phyloP scores from a whole-genome alignment of 1,140 invertebrate species.

The Lasioglossum albipes region DNA sequence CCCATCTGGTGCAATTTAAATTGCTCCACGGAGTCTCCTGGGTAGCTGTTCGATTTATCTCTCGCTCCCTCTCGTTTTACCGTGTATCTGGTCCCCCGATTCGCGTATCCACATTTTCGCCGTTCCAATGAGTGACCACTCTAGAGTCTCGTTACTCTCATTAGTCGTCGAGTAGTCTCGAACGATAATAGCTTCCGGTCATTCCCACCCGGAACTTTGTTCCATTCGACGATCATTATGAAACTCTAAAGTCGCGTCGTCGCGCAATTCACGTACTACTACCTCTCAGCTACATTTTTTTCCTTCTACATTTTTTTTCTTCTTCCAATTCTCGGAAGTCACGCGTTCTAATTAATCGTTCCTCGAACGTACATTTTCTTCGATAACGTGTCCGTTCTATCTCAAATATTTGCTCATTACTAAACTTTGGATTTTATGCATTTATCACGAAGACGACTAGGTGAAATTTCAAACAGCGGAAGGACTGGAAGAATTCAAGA shows the following conservation, averaged over 20 bases:
- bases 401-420: no score
- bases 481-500: no score
- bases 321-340: not conserved
- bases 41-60: constrained; percentile 18
- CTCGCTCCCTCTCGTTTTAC: not conserved
- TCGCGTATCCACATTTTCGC: constrained; percentile 15
- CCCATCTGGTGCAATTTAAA: constrained; percentile 46
- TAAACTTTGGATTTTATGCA: no score
- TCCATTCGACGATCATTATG: constrained; percentile 14
- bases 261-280: not conserved
- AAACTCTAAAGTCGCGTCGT: not conserved
- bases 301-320: no score
- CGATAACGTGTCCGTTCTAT: no score
- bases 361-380: no score
- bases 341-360: not conserved
- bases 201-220: constrained; percentile 11
- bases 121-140: constrained; percentile 47
- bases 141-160: constrained; percentile 48
- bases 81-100: not conserved
- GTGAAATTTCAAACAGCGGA: no score
- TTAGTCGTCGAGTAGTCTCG: constrained; percentile 30
- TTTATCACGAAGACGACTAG: no score
- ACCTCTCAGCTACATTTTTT: not conserved
- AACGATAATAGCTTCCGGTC: constrained; percentile 3
- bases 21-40: constrained; percentile 8